These are phyloP conservation scores for Lota lota DNA, from an alignment of 2,113 vertebrate genomes.

Conservation along the genomic window DNA sequence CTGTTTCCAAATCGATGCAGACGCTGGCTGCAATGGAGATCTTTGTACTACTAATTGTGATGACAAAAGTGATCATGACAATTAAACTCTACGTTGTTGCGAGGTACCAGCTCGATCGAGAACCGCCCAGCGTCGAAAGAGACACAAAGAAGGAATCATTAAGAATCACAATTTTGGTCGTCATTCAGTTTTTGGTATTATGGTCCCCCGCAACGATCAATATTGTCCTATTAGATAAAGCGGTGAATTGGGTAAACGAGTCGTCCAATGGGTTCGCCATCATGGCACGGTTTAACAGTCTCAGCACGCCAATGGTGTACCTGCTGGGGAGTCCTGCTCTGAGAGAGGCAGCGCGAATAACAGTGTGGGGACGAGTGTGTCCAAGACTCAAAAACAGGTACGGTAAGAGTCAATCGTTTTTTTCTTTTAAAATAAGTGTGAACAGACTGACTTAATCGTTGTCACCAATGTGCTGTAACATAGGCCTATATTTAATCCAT, in stretches of 20 bases:
- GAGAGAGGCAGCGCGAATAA: no score
- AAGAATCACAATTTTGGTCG: constrained; percentile 11
- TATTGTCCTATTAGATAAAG: constrained; percentile 35
- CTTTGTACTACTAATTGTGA: not conserved
- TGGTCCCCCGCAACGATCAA: constrained; percentile 47
- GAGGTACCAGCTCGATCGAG: constrained; percentile 36
- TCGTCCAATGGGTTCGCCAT: constrained; percentile 37
- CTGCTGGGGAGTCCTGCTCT: no score
- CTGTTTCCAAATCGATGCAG: constrained; percentile 25
- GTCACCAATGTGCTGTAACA: no score
- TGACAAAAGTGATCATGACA: not conserved
- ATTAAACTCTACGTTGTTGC: constrained; percentile 8
- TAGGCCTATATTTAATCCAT: no score
- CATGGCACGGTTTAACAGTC: constrained; percentile 36
- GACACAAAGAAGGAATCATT: constrained; percentile 39
- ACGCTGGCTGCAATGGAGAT: not conserved
- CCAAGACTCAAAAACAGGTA: no score
- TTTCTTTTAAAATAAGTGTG: no score
- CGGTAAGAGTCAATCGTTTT: no score
- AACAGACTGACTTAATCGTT: no score
- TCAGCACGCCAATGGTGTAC: no score
- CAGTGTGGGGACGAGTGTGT: no score
- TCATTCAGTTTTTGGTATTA: constrained; percentile 37
- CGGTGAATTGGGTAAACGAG: constrained; percentile 23
- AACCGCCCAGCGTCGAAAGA: constrained; percentile 22